Evolutionary conservation across 92 coral and sea anemone species (phyloP).

Genomic region (Palythoa grandis): DNA sequence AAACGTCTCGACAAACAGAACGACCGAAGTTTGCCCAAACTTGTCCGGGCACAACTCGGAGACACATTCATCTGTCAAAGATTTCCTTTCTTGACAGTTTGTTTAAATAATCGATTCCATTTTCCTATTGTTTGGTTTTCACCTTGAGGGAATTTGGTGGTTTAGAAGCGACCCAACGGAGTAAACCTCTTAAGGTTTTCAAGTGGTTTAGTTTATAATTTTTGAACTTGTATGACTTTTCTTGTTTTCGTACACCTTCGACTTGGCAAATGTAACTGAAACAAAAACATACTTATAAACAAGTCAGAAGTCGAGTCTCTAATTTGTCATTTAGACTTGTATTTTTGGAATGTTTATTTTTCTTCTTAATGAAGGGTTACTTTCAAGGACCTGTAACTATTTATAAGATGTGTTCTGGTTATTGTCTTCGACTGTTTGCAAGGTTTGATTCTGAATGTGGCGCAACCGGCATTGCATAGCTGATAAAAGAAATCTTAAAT

Average conservation of each 20-base stretch:
- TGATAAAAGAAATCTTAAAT: neutral
- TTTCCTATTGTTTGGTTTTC: conserved; percentile 13
- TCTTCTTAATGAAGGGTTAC: neutral
- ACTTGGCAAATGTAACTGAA: no score
- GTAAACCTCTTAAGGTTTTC: neutral
- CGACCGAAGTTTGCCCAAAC: neutral
- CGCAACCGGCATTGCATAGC: neutral
- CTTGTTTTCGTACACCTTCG: neutral
- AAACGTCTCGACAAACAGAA: neutral
- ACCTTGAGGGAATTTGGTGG: neutral
- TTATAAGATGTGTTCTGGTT: neutral
- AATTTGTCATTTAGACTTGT: neutral
- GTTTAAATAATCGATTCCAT: conserved; percentile 16
- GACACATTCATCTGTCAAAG: conserved; percentile 15
- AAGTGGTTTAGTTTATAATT: neutral
- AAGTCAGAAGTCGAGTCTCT: neutral
- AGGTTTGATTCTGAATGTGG: neutral
- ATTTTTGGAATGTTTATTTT: neutral
- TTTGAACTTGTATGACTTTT: neutral
- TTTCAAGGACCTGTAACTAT: neutral
- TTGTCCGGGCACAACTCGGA: conserved; percentile 2
- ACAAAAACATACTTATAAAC: no score
- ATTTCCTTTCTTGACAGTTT: conserved; percentile 11
- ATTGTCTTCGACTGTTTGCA: neutral
- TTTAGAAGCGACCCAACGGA: neutral